Percentiles rank a stretch among this genome's conserved stretches.
phyloP scores from a whole-genome alignment of 2,113 vertebrate species.

The Zeus faber region DNA sequence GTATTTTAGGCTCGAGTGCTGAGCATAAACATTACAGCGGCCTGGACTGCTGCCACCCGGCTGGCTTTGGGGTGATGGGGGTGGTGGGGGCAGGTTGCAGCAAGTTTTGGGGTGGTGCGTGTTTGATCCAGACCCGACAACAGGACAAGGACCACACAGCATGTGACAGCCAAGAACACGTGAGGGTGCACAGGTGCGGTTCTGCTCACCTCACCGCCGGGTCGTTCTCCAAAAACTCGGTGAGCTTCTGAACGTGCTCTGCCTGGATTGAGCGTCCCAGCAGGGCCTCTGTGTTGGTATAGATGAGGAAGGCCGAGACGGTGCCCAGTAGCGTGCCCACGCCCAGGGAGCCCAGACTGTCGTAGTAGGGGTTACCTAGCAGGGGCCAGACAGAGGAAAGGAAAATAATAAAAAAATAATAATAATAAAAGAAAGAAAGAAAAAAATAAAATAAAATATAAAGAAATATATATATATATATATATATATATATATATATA shows the following conservation, averaged over 20 bases:
- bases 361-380: constrained; percentile 87
- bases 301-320: constrained; percentile 96
- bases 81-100: no score
- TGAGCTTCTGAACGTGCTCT: constrained; percentile 91
- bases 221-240: constrained; percentile 92
- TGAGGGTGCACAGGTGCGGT: background rate
- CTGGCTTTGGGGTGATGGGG: no score
- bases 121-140: constrained; percentile 1
- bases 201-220: constrained; percentile 87
- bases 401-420: background rate
- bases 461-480: no score
- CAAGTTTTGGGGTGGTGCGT: background rate
- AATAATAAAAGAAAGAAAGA: background rate
- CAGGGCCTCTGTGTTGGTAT: constrained; percentile 95
- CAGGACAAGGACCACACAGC: background rate
- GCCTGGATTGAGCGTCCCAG: constrained; percentile 93
- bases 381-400: background rate
- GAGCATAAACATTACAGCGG: no score
- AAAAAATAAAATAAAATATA: background rate
- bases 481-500: no score
- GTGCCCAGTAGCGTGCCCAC: constrained; percentile 89
- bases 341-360: constrained; percentile 91
- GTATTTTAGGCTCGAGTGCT: no score
- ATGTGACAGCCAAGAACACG: background rate
- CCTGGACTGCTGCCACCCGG: no score